Percentiles rank a stretch among this genome's conserved stretches.
Conservation (phyloP, 2,888 invertebrate species). For the Aporophyla lueneburgensis region DNA sequence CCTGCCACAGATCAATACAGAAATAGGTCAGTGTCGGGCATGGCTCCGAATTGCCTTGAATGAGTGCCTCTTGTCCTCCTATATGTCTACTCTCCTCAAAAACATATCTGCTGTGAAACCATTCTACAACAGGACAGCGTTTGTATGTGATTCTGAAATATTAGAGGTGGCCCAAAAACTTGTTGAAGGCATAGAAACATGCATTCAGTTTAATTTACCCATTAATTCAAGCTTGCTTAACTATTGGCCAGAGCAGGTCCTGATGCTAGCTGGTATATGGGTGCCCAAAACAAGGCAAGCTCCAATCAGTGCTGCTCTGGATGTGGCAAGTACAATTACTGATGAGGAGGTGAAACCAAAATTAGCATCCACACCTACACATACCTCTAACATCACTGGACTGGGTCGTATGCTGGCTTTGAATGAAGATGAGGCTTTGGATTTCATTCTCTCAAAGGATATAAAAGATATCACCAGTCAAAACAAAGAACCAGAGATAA, state of each 20-base stretch:
- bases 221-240: constrained; percentile 97
- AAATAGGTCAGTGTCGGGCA: constrained; percentile 97
- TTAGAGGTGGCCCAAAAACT: constrained; percentile 94
- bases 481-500: constrained; percentile 56
- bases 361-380: constrained; percentile 81
- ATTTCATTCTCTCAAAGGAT: constrained; percentile 92
- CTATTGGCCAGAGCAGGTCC: constrained; percentile 96
- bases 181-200: constrained; percentile 94
- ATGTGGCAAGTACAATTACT: constrained; percentile 93
- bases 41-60: constrained; percentile 98
- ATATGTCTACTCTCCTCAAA: constrained; percentile 94
- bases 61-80: constrained; percentile 96
- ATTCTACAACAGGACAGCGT: constrained; percentile 95
- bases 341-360: constrained; percentile 88
- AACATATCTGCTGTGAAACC: constrained; percentile 95
- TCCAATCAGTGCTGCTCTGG: constrained; percentile 94
- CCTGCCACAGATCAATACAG: constrained; percentile 95
- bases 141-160: constrained; percentile 95
- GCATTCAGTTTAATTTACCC: constrained; percentile 94
- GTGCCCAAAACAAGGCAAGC: constrained; percentile 94
- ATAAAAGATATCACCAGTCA: constrained; percentile 76
- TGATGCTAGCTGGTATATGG: constrained; percentile 96
- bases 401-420: constrained; percentile 89
- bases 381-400: constrained; percentile 80
- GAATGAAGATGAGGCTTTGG: constrained; percentile 93